These are phyloP conservation scores for Gopherus flavomarginatus DNA, from an alignment of 2,113 vertebrate species.

Conservation along the genomic window DNA sequence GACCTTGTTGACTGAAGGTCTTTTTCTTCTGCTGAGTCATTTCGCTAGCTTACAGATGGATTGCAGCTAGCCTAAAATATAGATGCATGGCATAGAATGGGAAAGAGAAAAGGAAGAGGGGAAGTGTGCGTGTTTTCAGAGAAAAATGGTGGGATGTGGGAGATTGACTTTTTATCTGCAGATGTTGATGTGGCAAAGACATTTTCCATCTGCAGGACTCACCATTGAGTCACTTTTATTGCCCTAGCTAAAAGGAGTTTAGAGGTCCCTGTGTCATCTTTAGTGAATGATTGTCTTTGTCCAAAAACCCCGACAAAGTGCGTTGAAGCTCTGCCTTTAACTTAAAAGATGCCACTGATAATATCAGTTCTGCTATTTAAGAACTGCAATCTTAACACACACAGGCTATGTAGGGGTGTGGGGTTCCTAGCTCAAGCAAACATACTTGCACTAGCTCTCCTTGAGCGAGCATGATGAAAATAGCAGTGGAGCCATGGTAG, in stretches of 20 bases:
- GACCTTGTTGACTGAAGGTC: background rate
- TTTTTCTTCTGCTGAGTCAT: background rate
- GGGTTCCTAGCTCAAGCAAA: background rate
- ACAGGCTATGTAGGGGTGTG: background rate
- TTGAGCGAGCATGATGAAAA: background rate
- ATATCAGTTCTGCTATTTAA: slow-evolving; percentile 27
- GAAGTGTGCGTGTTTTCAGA: background rate
- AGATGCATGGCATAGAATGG: background rate
- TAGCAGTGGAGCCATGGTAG: background rate
- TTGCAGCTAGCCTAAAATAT: background rate
- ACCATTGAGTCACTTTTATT: slow-evolving; percentile 49
- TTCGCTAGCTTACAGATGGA: background rate
- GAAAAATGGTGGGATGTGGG: background rate
- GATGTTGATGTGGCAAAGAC: background rate
- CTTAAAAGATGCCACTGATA: slow-evolving; percentile 44
- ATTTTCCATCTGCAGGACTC: background rate
- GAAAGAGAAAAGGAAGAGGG: background rate
- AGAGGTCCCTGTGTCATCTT: slow-evolving; percentile 39
- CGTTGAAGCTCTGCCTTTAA: slow-evolving; percentile 58
- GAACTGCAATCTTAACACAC: slow-evolving; percentile 31
- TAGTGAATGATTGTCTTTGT: slow-evolving; percentile 61
- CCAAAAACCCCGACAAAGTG: slow-evolving; percentile 58
- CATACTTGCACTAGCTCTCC: background rate
- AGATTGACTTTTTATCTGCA: background rate
- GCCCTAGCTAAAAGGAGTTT: slow-evolving; percentile 38